Evolutionary conservation across 2,888 invertebrate genomes (phyloP).

Genomic region (Sphecodes monilicornis): DNA sequence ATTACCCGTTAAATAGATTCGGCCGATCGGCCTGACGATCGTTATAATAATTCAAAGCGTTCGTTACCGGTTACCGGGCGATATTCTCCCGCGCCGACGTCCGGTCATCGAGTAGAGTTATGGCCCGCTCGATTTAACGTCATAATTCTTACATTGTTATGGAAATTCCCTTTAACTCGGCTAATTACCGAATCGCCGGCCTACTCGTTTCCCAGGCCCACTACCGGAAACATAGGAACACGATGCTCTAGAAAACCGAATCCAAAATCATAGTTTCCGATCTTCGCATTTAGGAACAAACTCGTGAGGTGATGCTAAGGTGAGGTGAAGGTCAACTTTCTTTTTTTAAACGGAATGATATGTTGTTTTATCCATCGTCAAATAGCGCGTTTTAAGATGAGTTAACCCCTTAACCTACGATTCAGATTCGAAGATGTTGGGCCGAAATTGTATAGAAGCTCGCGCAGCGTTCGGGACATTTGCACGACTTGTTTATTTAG

Average conservation of each 20-base stretch:
- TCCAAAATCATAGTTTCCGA: not conserved
- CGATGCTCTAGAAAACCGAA: not conserved
- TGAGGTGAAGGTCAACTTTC: no score
- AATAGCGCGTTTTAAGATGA: no score
- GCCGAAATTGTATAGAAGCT: no score
- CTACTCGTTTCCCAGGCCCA: constrained; percentile 25
- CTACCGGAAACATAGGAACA: not conserved
- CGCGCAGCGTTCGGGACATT: no score
- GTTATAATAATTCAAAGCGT: constrained; percentile 53
- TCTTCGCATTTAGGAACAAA: no score
- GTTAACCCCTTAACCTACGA: no score
- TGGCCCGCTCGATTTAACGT: constrained; percentile 44
- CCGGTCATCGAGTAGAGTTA: constrained; percentile 39
- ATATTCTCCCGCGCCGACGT: constrained; percentile 6
- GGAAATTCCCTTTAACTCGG: constrained; percentile 49
- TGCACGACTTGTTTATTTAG: no score
- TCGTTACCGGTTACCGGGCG: constrained; percentile 18
- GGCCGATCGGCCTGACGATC: constrained; percentile 17
- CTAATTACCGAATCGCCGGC: constrained; percentile 44
- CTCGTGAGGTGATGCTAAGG: no score
- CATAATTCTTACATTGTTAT: constrained; percentile 54
- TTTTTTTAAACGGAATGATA: no score
- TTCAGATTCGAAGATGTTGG: no score
- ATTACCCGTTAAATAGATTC: constrained; percentile 57
- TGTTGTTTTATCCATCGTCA: no score